phyloP scores from a whole-genome alignment of 2,888 invertebrate species.

The Coenonympha glycerion region DNA sequence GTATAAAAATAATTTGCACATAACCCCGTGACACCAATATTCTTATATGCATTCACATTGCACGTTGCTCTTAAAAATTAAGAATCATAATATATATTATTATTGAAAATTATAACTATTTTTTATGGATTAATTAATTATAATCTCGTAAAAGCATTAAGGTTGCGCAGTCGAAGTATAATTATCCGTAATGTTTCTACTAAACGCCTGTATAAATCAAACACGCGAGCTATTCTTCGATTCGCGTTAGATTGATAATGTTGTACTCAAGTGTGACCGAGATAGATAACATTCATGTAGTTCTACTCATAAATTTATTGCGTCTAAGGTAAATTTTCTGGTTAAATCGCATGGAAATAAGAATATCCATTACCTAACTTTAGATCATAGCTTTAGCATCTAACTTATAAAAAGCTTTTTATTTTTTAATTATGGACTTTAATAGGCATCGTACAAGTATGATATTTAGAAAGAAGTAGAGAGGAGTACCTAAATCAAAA shows the following conservation, averaged over 20 bases:
- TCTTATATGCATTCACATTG: not conserved
- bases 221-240: constrained; percentile 76
- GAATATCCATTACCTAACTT: not conserved
- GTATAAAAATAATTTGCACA: not conserved
- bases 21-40: not conserved
- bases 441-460: too few species aligned
- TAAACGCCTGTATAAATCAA: constrained; percentile 76
- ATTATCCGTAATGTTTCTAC: constrained; percentile 75
- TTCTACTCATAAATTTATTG: constrained; percentile 57
- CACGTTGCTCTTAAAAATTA: not conserved
- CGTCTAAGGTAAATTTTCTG: constrained; percentile 27
- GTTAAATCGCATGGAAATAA: not conserved
- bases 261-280: constrained; percentile 71
- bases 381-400: too few species aligned
- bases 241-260: constrained; percentile 75
- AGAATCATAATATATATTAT: too few species aligned
- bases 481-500: not conserved
- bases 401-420: too few species aligned
- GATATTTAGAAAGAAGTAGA: too few species aligned
- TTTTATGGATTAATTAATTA: constrained; percentile 8
- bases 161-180: constrained; percentile 54
- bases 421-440: too few species aligned
- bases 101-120: not conserved
- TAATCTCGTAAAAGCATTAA: constrained; percentile 49
- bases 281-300: constrained; percentile 67